Conservation (phyloP, 2,888 invertebrate species). For the Fabriciana adippe region DNA sequence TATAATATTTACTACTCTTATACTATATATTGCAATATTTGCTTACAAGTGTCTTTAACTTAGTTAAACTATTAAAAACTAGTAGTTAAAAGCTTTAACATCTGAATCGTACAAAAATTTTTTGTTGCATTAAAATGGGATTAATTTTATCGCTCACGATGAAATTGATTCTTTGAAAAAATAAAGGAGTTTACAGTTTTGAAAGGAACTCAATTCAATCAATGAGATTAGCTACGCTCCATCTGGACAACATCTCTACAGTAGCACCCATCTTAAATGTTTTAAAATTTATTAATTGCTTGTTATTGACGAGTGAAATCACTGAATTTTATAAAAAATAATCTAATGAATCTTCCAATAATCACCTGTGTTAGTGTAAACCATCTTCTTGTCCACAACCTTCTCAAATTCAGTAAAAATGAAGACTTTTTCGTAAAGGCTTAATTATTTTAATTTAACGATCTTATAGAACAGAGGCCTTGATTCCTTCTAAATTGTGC, state of each 20-base stretch:
- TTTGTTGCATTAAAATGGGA: conserved; percentile 49
- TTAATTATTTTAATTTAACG: conserved; percentile 69
- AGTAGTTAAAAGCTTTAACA: no score
- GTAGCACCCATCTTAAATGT: conserved; percentile 42
- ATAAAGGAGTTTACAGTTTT: conserved; percentile 47
- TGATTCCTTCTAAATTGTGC: conserved; percentile 66
- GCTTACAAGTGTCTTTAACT: background rate
- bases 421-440: conserved; percentile 58
- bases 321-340: no score
- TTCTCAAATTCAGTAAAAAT: conserved; percentile 72
- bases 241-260: conserved; percentile 54
- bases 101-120: conserved; percentile 13
- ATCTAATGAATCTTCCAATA: no score
- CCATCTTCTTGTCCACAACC: conserved; percentile 65
- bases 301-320: no score
- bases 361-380: background rate
- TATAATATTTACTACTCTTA: conserved; percentile 6
- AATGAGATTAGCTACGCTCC: conserved; percentile 65
- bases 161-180: conserved; percentile 61
- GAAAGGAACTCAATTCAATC: conserved; percentile 78
- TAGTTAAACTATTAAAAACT: no score
- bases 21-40: background rate
- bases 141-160: conserved; percentile 66
- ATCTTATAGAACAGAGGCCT: conserved; percentile 67
- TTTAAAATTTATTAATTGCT: conserved; percentile 4